Evolutionary conservation across 2,797 vertebrate genomes (phyloP).

Genomic region (Lepus townsendii): DNA sequence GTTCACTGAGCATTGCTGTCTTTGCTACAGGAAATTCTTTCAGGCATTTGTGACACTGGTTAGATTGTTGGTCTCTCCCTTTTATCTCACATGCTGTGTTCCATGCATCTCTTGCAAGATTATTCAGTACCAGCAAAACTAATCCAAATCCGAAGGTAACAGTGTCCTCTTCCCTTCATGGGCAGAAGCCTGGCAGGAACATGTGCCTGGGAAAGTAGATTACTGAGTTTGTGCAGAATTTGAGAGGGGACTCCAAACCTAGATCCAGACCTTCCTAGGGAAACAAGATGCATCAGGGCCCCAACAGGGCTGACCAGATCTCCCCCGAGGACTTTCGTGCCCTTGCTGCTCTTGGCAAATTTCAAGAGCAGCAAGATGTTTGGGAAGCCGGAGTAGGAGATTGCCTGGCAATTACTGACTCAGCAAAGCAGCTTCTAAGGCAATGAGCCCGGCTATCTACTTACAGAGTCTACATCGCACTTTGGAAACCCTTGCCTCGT

Average conservation of each 20-base stretch:
- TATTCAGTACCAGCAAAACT: background rate
- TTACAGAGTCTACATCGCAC: background rate
- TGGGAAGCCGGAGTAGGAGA: background rate
- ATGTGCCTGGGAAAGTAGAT: background rate
- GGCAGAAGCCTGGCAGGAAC: background rate
- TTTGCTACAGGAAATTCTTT: background rate
- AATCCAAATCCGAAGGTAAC: background rate
- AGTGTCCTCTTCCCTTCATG: background rate
- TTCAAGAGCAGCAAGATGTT: background rate
- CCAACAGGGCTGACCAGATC: background rate
- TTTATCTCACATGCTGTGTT: background rate
- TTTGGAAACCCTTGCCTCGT: conserved; percentile 64
- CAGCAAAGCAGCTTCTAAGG: conserved; percentile 41
- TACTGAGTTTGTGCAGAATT: background rate
- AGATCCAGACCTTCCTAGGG: background rate
- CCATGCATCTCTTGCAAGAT: background rate
- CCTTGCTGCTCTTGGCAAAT: background rate
- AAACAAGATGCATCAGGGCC: background rate
- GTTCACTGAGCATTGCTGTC: background rate
- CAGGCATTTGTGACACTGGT: background rate
- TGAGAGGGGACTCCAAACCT: background rate
- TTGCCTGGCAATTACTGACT: conserved; percentile 52
- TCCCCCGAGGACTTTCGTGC: background rate
- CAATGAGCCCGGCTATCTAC: background rate
- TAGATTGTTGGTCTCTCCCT: background rate